phyloP scores from a whole-genome alignment of 2,888 invertebrate species.

The Melikaiella ostensackeni region DNA sequence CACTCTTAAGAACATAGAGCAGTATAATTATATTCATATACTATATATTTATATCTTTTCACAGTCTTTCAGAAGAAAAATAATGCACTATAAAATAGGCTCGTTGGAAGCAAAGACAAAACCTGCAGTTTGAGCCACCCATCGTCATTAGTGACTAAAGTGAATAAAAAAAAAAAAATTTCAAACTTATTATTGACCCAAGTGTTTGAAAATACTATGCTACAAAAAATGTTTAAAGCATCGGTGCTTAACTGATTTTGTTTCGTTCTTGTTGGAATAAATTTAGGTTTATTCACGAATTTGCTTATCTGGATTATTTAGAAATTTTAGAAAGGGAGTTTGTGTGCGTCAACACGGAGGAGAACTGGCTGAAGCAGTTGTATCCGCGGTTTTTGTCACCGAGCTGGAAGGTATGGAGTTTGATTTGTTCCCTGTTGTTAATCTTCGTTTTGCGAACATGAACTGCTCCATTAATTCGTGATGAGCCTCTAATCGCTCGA shows the following conservation, averaged over 20 bases:
- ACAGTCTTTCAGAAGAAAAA: conserved; percentile 27
- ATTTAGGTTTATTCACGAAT: not conserved
- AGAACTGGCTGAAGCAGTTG: conserved; percentile 65
- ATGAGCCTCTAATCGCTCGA: conserved; percentile 79
- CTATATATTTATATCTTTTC: not conserved
- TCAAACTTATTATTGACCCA: not conserved
- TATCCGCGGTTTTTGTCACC: conserved; percentile 56
- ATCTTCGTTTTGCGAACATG: conserved; percentile 73
- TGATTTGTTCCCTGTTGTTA: conserved; percentile 61
- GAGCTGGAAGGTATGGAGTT: conserved; percentile 67
- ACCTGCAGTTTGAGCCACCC: not conserved
- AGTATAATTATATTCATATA: conserved; percentile 34
- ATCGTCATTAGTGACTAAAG: conserved; percentile 30
- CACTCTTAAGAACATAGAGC: conserved; percentile 8
- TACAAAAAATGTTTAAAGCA: not conserved
- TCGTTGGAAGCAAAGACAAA: conserved; percentile 10
- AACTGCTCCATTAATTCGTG: conserved; percentile 79
- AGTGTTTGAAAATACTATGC: not conserved
- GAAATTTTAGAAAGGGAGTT: conserved; percentile 6
- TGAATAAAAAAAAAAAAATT: conserved; percentile 32
- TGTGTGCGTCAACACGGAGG: conserved; percentile 71
- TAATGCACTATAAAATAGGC: conserved; percentile 4
- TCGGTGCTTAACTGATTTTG: not conserved
- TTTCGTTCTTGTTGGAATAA: not conserved
- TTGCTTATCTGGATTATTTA: conserved; percentile 5